Evolutionary conservation across 2,797 vertebrate genomes (phyloP), one percentile per base, ranked within the genome.

Genomic region (Synanceia verrucosa): DNA sequence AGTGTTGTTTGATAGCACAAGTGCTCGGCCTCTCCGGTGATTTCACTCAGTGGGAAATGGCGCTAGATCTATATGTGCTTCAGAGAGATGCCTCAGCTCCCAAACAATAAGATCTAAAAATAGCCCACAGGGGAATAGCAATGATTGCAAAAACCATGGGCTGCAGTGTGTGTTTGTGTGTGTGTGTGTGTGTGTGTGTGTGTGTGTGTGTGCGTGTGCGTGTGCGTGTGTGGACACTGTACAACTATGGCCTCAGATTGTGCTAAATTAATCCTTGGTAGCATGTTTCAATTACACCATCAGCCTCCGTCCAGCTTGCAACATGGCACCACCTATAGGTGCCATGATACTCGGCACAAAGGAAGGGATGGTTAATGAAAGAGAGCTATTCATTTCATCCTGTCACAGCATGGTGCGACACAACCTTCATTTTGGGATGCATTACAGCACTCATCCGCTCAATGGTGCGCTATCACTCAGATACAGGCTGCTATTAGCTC

Each of bases 381-480:
- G 82, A 57, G 81, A 73, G 34, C 79, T 78, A 88, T 88, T 90
- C 81, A 89, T 88, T 89, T 85, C 28, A 61, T 66, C 65, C 84
- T 82, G 84, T 89, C 88, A 81, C 81, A 72, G 85, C 79, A 33
- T 66, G 80, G 64, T 68, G 70, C 29, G 50, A 86, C 82, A 85
- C 86, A 84, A 72, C 81, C 83, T 82, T 90, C 87, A 83, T 83
- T 87, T 84, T 81, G 76, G 89, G 87, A 91, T 90, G 88, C 88
- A 92, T 90, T 88, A 87, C 77, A 43, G 86, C 86, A 82, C 83
- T 90, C 82, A 50, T 68, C 21, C 66, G 78, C 88, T 73, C 80
- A 57, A 83, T 63, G 68, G 65, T 5, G 33, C 0, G 71, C 88
- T 79, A 88, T 91, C 87, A 82, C 76, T 91, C 79, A 85, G 87